These are phyloP conservation scores for Triplophysa siluroides DNA, from an alignment of 2,113 vertebrate species.

Conservation along the genomic window DNA sequence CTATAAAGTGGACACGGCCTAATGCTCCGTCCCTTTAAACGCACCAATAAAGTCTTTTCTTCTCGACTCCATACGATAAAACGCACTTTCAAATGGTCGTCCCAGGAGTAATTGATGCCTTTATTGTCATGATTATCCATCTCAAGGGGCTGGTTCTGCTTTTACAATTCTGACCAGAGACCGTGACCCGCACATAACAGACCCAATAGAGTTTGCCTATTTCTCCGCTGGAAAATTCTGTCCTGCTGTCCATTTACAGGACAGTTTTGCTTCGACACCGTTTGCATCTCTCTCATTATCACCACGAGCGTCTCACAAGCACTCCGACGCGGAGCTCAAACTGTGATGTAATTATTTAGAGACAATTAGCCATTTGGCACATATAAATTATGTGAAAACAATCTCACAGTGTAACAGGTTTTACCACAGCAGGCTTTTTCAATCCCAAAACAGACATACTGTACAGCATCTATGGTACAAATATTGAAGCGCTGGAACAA, in stretches of 20 bases:
- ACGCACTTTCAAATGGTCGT: constrained; percentile 90
- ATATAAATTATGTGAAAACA: constrained; percentile 37
- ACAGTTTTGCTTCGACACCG: background rate
- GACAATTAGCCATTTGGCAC: constrained; percentile 48
- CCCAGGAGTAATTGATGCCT: constrained; percentile 93
- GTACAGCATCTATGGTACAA: too few relatives aligned
- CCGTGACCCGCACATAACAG: constrained; percentile 84
- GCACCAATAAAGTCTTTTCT: constrained; percentile 99
- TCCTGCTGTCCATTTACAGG: background rate
- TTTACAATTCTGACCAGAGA: constrained; percentile 86
- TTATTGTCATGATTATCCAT: constrained; percentile 96
- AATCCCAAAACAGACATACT: background rate
- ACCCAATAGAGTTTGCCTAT: constrained; percentile 28
- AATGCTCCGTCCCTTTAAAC: constrained; percentile 86
- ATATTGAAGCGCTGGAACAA: too few relatives aligned
- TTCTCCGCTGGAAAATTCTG: background rate
- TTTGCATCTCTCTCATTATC: background rate
- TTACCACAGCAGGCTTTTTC: background rate
- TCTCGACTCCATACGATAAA: constrained; percentile 98
- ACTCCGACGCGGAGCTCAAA: constrained; percentile 38
- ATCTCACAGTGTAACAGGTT: constrained; percentile 20
- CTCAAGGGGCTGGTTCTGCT: constrained; percentile 85
- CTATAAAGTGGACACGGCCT: constrained; percentile 87
- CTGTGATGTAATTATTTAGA: constrained; percentile 45
- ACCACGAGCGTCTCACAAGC: background rate